A percentile compares a stretch with the other conserved stretches of the same genome.
Conservation (phyloP, 2,113 vertebrate species). For the Amblyopsis rosae region DNA sequence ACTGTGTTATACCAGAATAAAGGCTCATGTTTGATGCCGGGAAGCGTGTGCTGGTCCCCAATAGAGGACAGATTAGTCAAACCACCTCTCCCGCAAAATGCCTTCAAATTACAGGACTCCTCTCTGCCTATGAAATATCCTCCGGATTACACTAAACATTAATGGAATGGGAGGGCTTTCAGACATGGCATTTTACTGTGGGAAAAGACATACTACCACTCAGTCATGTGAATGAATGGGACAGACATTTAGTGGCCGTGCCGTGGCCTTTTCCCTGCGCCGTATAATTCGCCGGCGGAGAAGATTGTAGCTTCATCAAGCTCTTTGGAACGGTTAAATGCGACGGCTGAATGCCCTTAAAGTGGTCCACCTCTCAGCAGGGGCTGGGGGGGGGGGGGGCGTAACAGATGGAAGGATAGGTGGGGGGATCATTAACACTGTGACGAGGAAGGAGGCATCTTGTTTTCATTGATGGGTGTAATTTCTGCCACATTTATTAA, state of each 20-base stretch:
- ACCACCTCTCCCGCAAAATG: constrained; percentile 20
- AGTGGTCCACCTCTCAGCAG: constrained; percentile 48
- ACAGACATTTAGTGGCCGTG: constrained; percentile 74
- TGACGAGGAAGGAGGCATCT: background rate
- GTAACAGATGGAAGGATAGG: background rate
- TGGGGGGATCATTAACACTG: background rate
- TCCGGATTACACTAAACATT: constrained; percentile 73
- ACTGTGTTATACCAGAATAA: too few relatives aligned
- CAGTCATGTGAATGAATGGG: constrained; percentile 73
- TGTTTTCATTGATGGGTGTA: too few relatives aligned
- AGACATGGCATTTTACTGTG: constrained; percentile 73
- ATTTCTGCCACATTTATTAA: too few relatives aligned
- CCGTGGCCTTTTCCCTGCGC: constrained; percentile 71
- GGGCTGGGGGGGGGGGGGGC: too few relatives aligned
- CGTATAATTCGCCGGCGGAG: constrained; percentile 52
- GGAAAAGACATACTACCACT: constrained; percentile 69
- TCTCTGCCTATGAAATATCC: constrained; percentile 68
- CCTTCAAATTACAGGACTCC: constrained; percentile 57
- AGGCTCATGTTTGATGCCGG: too few relatives aligned
- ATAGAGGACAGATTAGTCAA: constrained; percentile 16
- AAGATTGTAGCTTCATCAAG: constrained; percentile 60
- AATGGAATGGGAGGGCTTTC: constrained; percentile 77
- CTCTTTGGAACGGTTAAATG: constrained; percentile 55
- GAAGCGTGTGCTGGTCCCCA: background rate
- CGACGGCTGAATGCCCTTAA: constrained; percentile 34